Percentiles rank a stretch among this genome's conserved stretches.
phyloP scores from a whole-genome alignment of 2,113 vertebrate species.

The Cryptoleucopteryx plumbea region DNA sequence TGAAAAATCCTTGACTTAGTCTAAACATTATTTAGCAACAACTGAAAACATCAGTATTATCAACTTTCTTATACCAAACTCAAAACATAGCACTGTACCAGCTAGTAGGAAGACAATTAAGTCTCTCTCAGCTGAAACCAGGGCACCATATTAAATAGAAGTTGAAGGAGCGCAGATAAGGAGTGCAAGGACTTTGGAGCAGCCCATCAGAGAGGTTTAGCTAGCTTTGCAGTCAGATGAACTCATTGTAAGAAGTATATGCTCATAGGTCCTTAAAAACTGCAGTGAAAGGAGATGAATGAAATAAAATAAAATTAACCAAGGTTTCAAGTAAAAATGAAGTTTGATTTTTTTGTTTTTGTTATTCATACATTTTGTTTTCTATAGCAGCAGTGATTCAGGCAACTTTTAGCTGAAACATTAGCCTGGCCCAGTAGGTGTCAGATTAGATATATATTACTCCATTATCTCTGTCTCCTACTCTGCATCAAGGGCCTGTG shows the following conservation, averaged over 20 bases:
- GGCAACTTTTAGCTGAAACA: constrained; percentile 71
- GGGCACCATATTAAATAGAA: neutral
- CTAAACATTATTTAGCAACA: no score
- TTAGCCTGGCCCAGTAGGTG: constrained; percentile 74
- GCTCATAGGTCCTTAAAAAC: neutral
- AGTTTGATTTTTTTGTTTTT: neutral
- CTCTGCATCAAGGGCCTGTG: constrained; percentile 71
- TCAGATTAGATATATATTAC: constrained; percentile 80
- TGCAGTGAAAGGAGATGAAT: neutral
- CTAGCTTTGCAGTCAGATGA: neutral
- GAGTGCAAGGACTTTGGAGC: neutral
- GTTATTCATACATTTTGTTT: neutral
- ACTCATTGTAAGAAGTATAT: neutral
- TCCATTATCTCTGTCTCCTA: constrained; percentile 68
- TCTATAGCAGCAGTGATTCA: constrained; percentile 57
- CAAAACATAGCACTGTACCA: no score
- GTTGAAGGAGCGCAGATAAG: neutral
- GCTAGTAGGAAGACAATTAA: no score
- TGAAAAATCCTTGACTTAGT: no score
- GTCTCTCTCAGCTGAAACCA: no score
- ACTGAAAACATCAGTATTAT: no score
- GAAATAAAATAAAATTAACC: neutral
- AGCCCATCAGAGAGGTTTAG: neutral
- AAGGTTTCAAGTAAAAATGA: neutral
- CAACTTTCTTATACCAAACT: no score